Conservation (phyloP, 2,113 vertebrate genomes). For the Anguilla rostrata region DNA sequence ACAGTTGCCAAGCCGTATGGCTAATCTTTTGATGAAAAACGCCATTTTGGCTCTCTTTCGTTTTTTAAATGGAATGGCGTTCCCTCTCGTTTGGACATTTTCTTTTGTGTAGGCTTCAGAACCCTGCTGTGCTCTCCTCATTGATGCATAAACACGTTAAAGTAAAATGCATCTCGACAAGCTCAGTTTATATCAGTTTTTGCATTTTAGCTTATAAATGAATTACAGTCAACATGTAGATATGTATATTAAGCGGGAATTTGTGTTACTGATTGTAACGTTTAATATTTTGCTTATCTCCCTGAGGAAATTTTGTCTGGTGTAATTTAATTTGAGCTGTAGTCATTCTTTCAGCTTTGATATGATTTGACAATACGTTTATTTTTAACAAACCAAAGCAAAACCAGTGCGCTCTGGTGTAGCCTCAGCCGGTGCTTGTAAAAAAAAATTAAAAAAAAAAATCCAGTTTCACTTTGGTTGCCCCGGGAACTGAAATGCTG, state of each 20-base stretch:
- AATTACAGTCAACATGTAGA: background rate
- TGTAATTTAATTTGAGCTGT: background rate
- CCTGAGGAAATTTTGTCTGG: no score
- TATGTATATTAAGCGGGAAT: background rate
- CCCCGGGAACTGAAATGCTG: slow-evolving; percentile 47
- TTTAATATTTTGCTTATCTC: no score
- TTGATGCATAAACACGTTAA: background rate
- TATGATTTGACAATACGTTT: background rate
- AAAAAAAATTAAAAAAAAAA: background rate
- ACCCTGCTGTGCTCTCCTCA: background rate
- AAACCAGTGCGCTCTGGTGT: background rate
- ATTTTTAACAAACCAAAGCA: background rate
- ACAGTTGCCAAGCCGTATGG: background rate
- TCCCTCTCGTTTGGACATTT: background rate
- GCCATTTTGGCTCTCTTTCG: background rate
- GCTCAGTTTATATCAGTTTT: background rate
- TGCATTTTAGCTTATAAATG: no score
- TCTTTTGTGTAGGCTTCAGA: background rate
- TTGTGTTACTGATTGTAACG: background rate
- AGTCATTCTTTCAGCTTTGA: background rate
- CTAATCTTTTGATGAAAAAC: background rate
- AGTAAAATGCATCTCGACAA: background rate
- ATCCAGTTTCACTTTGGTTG: slow-evolving; percentile 63
- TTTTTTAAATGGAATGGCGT: background rate
- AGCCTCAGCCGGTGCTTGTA: background rate